Evolutionary conservation across 2,888 invertebrate genomes (phyloP), one percentile per base, ranked within the genome.

Genomic region (Cloeon dipterum): DNA sequence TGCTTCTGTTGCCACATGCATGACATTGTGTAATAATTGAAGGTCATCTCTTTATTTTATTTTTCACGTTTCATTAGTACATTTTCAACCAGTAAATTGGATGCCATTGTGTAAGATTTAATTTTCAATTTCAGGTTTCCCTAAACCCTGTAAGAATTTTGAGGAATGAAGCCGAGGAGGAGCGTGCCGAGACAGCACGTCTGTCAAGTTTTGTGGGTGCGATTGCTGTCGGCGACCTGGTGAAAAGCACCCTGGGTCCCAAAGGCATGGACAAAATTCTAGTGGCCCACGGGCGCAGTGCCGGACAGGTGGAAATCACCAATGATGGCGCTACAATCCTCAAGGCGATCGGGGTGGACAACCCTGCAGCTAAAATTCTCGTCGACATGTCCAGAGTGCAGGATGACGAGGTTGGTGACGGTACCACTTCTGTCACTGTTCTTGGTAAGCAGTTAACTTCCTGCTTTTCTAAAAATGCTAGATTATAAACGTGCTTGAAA

Each of bases 301-400:
- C 74, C 36, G 82, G 82, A 23, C 66, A 70, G 50, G 85, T 99
- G 39, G 82, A 93, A 61, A 89, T 99, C 4, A 98, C 98, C 37
- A 98, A 98, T 59, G 98, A 98, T 61, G 98, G 98, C 40, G 98
- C 98, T 11, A 99, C 98, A 5, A 99, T 99, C 52, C 62, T 98
- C 38, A 86, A 91, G 56, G 74, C 86, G 1, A 72, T 98, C 39
- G 96, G 96, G 38, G 85, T 99, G 14, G 96, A 98, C 54, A 98
- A 99, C 59, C 94, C 98, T 17, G 96, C 98, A 20, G 96, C 96
- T 1, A 99, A 98, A 61, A 86, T 98, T 50, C 65, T 98, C 35
- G 93, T 98, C n/a, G 91, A 98, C 47, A 94, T 98, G 74, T 85
- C 96, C 11, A 82, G 85, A 58, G 91, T 91, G 3, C 98, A 98